These are phyloP conservation scores for Cistogaster globosa DNA, from an alignment of 2,888 invertebrate genomes.

Conservation along the genomic window DNA sequence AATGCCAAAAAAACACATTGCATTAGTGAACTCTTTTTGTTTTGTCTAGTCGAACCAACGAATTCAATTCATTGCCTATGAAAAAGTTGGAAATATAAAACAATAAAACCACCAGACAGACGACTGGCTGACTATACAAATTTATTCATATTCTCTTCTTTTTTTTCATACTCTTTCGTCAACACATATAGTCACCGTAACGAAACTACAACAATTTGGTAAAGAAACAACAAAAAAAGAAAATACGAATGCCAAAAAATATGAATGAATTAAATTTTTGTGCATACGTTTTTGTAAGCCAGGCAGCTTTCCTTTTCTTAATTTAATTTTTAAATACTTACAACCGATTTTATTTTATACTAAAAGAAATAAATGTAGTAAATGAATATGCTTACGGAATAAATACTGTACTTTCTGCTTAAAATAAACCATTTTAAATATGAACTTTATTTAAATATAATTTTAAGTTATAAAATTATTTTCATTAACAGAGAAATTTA, in stretches of 20 bases:
- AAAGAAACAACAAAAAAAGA: neutral
- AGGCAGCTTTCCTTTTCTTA: too few species aligned
- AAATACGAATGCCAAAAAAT: neutral
- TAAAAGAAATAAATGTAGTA: too few species aligned
- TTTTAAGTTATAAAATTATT: too few species aligned
- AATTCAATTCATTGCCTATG: constrained; percentile 41
- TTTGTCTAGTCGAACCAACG: constrained; percentile 19
- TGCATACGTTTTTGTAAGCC: neutral
- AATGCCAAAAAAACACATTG: constrained; percentile 36
- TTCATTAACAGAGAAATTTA: too few species aligned
- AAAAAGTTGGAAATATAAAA: constrained; percentile 13
- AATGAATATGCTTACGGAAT: too few species aligned
- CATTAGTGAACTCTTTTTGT: constrained; percentile 36
- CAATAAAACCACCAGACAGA: constrained; percentile 52
- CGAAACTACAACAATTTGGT: neutral
- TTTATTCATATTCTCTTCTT: constrained; percentile 3
- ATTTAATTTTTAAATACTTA: too few species aligned
- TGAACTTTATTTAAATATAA: too few species aligned
- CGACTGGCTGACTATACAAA: constrained; percentile 45
- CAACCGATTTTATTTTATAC: too few species aligned
- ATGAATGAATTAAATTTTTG: neutral
- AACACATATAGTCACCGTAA: neutral
- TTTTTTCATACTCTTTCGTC: neutral
- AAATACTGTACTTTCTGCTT: too few species aligned
- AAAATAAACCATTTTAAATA: too few species aligned